Evolutionary conservation across 2,797 vertebrate species (phyloP).

Genomic region (Molothrus ater): DNA sequence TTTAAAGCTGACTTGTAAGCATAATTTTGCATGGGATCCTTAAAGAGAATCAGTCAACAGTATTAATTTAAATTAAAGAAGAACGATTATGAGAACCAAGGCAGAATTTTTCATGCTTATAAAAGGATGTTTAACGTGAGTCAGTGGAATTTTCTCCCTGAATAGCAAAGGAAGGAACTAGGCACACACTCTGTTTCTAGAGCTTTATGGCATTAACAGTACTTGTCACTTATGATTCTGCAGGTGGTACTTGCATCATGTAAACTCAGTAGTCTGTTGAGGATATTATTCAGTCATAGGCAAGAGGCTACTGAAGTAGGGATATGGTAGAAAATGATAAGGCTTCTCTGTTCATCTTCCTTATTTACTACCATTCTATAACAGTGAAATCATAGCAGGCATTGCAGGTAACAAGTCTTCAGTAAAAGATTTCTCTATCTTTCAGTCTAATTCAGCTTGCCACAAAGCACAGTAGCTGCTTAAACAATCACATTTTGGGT

Average conservation of each 20-base stretch:
- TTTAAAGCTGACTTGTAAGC: background rate
- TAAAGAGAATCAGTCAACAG: background rate
- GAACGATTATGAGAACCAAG: conserved; percentile 3
- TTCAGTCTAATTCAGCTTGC: background rate
- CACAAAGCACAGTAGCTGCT: background rate
- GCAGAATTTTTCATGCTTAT: conserved; percentile 1
- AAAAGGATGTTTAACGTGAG: background rate
- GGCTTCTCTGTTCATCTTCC: background rate
- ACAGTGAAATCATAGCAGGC: background rate
- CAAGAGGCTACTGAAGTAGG: background rate
- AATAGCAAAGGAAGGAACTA: background rate
- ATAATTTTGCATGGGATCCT: background rate
- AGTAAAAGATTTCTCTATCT: background rate
- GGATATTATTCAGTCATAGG: background rate
- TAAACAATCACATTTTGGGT: background rate
- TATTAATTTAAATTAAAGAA: conserved; percentile 40
- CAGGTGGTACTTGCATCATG: background rate
- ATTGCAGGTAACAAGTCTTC: background rate
- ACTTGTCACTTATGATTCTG: background rate
- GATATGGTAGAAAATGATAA: background rate
- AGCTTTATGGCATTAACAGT: background rate
- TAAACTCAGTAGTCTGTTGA: background rate
- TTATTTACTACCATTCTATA: background rate
- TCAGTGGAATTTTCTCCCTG: background rate
- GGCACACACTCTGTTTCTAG: background rate